Evolutionary conservation across 2,888 invertebrate genomes (phyloP).

Genomic region (Matsumyia berberina): DNA sequence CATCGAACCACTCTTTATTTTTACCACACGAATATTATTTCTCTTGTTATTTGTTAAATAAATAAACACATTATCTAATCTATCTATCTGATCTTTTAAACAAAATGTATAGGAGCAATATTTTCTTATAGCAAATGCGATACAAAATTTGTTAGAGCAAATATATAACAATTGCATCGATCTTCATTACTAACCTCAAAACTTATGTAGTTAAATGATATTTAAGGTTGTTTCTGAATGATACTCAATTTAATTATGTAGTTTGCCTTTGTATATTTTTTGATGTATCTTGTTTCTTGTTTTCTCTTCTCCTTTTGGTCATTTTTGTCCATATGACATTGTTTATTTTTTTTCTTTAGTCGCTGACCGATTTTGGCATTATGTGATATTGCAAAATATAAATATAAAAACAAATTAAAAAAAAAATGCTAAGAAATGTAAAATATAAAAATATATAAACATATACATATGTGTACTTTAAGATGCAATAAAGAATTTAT

Average conservation of each 20-base stretch:
- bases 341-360: conserved; percentile 27
- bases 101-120: conserved; percentile 3
- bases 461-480: conserved; percentile 80
- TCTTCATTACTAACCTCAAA: conserved; percentile 47
- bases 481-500: conserved; percentile 83
- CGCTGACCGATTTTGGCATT: conserved; percentile 80
- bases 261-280: conserved; percentile 1
- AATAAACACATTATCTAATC: conserved; percentile 46
- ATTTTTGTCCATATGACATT: conserved; percentile 27
- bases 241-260: conserved; percentile 58
- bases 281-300: conserved; percentile 4
- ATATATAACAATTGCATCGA: background rate
- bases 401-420: conserved; percentile 78
- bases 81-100: conserved; percentile 51
- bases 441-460: conserved; percentile 74
- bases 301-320: conserved; percentile 11
- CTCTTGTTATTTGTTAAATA: conserved; percentile 58
- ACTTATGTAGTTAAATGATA: conserved; percentile 36
- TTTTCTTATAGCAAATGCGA: conserved; percentile 74
- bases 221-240: conserved; percentile 66
- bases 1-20: conserved; percentile 59
- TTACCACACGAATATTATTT: conserved; percentile 37
- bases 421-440: conserved; percentile 78
- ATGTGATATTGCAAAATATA: conserved; percentile 82
- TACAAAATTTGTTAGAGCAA: conserved; percentile 49